Evolutionary conservation across 2,113 vertebrate species (phyloP).

Genomic region (Deroptyus accipitrinus): DNA sequence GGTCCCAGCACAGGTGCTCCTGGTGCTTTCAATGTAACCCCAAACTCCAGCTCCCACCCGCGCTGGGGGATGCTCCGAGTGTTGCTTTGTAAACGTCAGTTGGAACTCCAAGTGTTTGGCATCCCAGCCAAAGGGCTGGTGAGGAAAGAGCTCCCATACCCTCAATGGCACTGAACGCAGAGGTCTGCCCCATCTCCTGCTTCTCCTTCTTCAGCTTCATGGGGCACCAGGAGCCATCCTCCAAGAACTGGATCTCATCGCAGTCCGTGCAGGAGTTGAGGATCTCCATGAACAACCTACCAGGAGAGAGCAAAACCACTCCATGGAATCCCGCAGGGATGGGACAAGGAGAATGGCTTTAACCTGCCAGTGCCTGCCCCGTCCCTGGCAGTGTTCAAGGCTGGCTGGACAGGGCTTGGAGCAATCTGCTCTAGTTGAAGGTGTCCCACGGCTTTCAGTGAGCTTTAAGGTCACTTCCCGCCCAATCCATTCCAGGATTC

Average conservation of each 20-base stretch:
- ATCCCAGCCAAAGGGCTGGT: neutral
- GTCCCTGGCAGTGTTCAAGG: neutral
- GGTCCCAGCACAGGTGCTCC: neutral
- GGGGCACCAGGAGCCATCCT: slow-evolving; percentile 80
- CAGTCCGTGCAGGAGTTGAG: slow-evolving; percentile 78
- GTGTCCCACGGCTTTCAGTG: neutral
- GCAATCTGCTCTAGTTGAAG: neutral
- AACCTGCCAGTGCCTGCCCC: neutral
- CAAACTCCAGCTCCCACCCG: neutral
- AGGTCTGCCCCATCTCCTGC: slow-evolving; percentile 70
- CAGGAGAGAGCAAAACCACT: neutral
- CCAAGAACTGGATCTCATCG: slow-evolving; percentile 81
- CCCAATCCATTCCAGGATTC: neutral
- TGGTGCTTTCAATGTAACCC: neutral
- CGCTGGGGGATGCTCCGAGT: neutral
- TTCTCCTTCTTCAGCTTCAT: slow-evolving; percentile 80
- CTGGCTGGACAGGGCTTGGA: neutral
- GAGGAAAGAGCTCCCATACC: slow-evolving; percentile 27
- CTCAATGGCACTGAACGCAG: slow-evolving; percentile 66
- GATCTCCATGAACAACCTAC: slow-evolving; percentile 80
- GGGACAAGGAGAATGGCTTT: neutral
- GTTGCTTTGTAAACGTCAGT: neutral
- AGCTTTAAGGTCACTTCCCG: neutral
- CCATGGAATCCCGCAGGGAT: neutral
- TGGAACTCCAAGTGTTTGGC: neutral